Evolutionary conservation across 2,113 vertebrate genomes (phyloP).

Genomic region (Phaethornis superciliosus): DNA sequence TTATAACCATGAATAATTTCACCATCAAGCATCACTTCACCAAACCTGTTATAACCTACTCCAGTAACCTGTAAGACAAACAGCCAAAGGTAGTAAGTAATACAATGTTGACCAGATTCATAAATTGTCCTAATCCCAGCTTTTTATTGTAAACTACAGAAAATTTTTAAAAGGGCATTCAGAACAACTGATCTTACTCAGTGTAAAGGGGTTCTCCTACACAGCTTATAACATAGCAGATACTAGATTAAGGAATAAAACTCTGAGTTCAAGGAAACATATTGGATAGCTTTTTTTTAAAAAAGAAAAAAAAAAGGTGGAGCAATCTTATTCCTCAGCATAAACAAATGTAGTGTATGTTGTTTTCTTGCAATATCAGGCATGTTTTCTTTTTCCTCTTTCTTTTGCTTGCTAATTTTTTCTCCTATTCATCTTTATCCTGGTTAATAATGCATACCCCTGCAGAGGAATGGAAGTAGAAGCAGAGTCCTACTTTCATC

Average conservation of each 20-base stretch:
- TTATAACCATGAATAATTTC: conserved; percentile 92
- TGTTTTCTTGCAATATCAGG: background rate
- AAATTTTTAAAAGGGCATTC: background rate
- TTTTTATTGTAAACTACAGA: background rate
- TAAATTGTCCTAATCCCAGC: background rate
- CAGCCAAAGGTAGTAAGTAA: background rate
- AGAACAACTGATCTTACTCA: background rate
- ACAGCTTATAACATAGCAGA: background rate
- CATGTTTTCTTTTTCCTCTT: background rate
- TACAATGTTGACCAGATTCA: background rate
- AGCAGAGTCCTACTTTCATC: background rate
- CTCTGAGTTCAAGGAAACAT: background rate
- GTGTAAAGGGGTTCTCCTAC: background rate
- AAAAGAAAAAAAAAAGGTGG: too few relatives aligned
- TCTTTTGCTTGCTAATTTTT: background rate
- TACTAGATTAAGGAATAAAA: background rate
- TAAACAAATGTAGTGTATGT: background rate
- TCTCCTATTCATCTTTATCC: background rate
- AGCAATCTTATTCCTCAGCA: background rate
- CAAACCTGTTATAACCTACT: conserved; percentile 93
- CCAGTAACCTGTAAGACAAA: conserved; percentile 87
- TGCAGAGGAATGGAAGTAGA: background rate
- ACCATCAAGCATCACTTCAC: conserved; percentile 89
- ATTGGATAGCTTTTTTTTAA: background rate
- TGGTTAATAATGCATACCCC: conserved; percentile 1